phyloP scores from a whole-genome alignment of 2,113 vertebrate genomes.

The Ginglymostoma cirratum region DNA sequence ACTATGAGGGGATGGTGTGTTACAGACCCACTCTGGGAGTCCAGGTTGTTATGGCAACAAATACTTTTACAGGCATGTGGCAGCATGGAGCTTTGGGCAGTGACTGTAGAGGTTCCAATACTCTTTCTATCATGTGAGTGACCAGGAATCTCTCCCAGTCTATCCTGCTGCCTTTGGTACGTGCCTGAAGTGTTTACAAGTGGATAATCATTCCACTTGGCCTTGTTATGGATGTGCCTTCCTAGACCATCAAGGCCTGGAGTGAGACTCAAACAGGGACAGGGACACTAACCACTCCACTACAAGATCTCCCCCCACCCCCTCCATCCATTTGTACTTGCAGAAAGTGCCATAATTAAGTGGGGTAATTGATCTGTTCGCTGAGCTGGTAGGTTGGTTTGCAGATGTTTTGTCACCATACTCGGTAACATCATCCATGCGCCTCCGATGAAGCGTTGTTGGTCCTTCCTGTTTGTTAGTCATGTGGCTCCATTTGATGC shows the following conservation, averaged over 20 bases:
- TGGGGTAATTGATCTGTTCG: too few species aligned
- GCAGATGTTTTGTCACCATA: too few species aligned
- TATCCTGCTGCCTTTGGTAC: not conserved
- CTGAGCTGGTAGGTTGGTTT: too few species aligned
- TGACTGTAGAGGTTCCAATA: not conserved
- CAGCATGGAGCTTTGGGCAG: not conserved
- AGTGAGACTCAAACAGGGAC: not conserved
- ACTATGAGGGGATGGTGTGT: too few species aligned
- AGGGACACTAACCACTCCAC: not conserved
- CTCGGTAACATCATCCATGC: too few species aligned
- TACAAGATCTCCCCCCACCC: too few species aligned
- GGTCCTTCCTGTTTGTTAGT: too few species aligned
- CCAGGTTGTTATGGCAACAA: not conserved
- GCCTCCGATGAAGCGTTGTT: too few species aligned
- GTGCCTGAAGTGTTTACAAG: not conserved
- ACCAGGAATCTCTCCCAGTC: not conserved
- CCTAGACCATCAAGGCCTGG: not conserved
- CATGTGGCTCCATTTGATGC: too few species aligned
- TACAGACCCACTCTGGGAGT: not conserved
- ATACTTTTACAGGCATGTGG: too few species aligned
- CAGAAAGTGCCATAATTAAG: not conserved
- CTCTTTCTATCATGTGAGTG: not conserved
- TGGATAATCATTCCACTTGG: not conserved
- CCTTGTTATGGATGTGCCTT: not conserved
- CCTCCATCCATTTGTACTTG: not conserved